Evolutionary conservation across 2,888 invertebrate genomes (phyloP), one percentile per base, ranked within the genome.

Genomic region (Diadromus collaris): DNA sequence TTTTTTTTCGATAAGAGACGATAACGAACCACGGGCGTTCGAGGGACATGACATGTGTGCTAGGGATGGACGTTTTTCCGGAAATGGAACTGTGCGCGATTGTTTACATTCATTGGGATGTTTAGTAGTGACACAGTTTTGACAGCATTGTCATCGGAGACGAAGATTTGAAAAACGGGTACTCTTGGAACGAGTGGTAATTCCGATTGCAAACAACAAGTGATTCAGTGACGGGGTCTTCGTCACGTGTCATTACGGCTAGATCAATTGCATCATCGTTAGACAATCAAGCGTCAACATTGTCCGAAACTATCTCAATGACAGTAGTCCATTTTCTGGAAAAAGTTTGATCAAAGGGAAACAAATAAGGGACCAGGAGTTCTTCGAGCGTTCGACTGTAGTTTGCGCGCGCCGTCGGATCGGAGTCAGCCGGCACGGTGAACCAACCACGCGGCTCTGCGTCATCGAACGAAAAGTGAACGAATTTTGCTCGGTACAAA

Each of bases 371-470:
- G 13, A 16, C 41, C 16, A 27, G 10, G 32, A 54, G 10, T 21
- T 6, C 13, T 46, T 6, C 41, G 48, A 51, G 38, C 32, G 38
- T 60, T 63, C n/a, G 41, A 54, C 38, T 32, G 54, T 19, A 19
- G 48, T 38, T 71, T 24, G 16, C 72, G 70, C 70, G 32, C 34
- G 71, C 81, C 81, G 81, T 81, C 81, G 81, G 81, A 81, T 76
- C 72, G 61, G 6, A 67, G 56, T 68, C 69, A 29, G 64, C 19
- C 32, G 24, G 34, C 56, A 13, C n/a, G 27, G 27, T 32, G 46
- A 67, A 60, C 19, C 19, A 69, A 38, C 16, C 41, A 44, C 64
- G 27, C n/a, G 46, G 27, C 13, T 64, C 27, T 7, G 19, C 21
- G 9, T 24, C 13, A 46, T 64, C 16, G 16, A 60, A 46, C 10